These are phyloP conservation scores for Phoeniculus purpureus DNA, from an alignment of 2,797 vertebrate genomes.

Conservation along the genomic window DNA sequence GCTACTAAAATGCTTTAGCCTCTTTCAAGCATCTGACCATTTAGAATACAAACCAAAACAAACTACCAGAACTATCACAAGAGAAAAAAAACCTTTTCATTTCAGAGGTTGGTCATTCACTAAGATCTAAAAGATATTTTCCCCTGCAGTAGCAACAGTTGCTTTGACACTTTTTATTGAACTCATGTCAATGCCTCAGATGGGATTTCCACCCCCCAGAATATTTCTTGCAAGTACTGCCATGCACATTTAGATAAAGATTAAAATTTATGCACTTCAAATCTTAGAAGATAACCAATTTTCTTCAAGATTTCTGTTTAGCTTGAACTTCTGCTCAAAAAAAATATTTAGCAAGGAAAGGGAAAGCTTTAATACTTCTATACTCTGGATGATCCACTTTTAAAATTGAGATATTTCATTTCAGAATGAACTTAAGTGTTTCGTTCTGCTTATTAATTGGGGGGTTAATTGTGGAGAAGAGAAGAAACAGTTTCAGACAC, in stretches of 20 bases:
- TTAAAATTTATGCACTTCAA: not conserved
- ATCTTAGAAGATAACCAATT: not conserved
- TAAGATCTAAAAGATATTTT: not conserved
- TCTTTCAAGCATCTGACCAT: not conserved
- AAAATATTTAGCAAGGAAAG: not conserved
- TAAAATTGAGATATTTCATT: not conserved
- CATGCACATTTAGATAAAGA: not conserved
- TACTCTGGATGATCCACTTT: not conserved
- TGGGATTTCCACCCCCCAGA: not conserved
- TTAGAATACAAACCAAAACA: not conserved
- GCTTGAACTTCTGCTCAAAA: not conserved
- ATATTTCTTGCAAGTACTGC: not conserved
- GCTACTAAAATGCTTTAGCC: not conserved
- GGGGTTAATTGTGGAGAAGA: rapidly evolving
- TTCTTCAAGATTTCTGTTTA: not conserved
- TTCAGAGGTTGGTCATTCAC: not conserved
- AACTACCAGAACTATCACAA: not conserved
- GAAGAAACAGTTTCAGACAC: not conserved
- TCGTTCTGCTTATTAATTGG: not conserved
- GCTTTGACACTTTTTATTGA: not conserved
- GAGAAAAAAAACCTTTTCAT: not conserved
- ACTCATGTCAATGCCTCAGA: not conserved
- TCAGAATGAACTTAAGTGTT: not conserved
- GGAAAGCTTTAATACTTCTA: not conserved
- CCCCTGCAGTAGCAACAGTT: not conserved